Conservation (phyloP, 1,140 invertebrate genomes). For the Orchesella cincta region DNA sequence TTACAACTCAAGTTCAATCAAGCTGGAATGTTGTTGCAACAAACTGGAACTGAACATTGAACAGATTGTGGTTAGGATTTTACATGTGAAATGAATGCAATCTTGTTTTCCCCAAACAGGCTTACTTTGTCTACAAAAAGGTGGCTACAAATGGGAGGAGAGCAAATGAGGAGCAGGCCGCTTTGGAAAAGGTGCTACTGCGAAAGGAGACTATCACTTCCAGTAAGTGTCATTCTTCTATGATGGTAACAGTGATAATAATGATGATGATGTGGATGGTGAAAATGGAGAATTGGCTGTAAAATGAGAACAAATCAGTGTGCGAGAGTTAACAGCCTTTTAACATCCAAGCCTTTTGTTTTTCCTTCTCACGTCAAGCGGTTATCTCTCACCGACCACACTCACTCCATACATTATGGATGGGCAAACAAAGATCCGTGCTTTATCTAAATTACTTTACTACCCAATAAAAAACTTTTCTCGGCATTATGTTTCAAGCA, state of each 20-base stretch:
- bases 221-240: slow-evolving; percentile 16
- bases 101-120: background rate
- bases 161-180: background rate
- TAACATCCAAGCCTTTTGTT: no score
- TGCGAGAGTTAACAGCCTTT: no score
- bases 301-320: background rate
- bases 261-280: background rate
- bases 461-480: no score
- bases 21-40: no score
- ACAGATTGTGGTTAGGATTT: no score
- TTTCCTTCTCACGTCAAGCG: no score
- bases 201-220: background rate
- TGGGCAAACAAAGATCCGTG: background rate
- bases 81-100: no score
- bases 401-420: background rate
- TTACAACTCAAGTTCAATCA: no score
- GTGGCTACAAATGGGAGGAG: background rate
- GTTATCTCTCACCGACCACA: no score
- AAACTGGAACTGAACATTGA: no score
- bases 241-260: background rate
- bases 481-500: background rate
- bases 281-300: background rate
- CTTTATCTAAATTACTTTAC: background rate
- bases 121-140: background rate
- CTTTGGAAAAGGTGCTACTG: slow-evolving; percentile 17